These are phyloP conservation scores for Coccyzus lansbergi DNA, from an alignment of 2,797 vertebrate genomes.

Conservation along the genomic window DNA sequence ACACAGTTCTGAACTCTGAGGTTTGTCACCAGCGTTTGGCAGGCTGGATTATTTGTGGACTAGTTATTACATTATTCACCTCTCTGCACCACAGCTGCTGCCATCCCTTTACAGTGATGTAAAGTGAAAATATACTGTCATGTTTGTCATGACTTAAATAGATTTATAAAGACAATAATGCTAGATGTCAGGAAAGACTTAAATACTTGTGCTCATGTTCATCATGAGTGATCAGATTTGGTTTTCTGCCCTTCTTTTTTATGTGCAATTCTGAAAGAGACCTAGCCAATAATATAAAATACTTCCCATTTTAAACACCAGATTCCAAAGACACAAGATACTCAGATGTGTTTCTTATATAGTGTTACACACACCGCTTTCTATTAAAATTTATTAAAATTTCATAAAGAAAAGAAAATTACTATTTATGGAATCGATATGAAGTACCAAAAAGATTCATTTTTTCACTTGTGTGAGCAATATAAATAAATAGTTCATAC, in stretches of 20 bases:
- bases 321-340: neutral
- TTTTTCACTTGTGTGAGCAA: neutral
- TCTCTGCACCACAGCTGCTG: neutral
- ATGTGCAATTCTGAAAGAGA: neutral
- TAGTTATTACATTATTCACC: conserved; percentile 28
- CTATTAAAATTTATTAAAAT: neutral
- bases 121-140: conserved; percentile 46
- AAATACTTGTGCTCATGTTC: neutral
- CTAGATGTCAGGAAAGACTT: neutral
- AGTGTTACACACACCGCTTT: neutral
- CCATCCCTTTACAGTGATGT: neutral
- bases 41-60: conserved; percentile 36
- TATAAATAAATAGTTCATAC: neutral
- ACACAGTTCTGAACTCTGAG: neutral
- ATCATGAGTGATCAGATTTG: neutral
- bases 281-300: neutral
- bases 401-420: neutral
- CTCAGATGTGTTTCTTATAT: neutral
- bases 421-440: neutral
- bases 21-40: neutral
- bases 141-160: conserved; percentile 19
- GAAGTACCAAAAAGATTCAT: neutral
- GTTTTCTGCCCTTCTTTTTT: conserved; percentile 7
- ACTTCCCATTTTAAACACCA: neutral
- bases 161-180: conserved; percentile 42